Evolutionary conservation across 2,113 vertebrate species (phyloP).

Genomic region (Ahaetulla prasina): DNA sequence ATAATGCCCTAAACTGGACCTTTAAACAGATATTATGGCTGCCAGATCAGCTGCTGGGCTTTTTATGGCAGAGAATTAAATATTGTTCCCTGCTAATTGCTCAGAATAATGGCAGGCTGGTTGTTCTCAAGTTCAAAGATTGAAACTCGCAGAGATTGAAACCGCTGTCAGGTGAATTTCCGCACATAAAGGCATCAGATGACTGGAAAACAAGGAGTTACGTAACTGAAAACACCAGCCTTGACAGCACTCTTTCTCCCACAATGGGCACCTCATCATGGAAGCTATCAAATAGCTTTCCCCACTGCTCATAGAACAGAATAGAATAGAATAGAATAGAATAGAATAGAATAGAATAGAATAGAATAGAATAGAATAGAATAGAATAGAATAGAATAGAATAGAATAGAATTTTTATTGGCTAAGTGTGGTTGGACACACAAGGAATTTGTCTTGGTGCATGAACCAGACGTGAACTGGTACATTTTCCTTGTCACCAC

Average conservation of each 20-base stretch:
- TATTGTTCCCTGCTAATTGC: not conserved
- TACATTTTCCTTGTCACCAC: not conserved
- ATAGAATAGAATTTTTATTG: no score
- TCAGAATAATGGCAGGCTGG: not conserved
- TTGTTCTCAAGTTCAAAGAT: not conserved
- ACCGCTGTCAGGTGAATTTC: not conserved
- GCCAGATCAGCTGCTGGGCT: not conserved
- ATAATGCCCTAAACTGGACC: not conserved
- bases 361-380: no score
- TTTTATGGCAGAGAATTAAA: not conserved
- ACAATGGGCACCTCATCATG: not conserved
- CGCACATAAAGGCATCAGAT: not conserved
- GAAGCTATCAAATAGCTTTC: not conserved
- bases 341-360: no score
- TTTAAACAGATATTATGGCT: not conserved
- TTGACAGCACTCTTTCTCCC: not conserved
- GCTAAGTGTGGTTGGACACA: no score
- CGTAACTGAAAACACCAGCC: not conserved
- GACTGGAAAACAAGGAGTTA: not conserved
- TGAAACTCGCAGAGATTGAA: not conserved
- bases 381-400: no score
- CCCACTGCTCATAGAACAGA: not conserved
- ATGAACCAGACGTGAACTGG: not conserved
- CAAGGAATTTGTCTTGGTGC: no score
- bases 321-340: no score